phyloP scores from a whole-genome alignment of 2,888 invertebrate species.

The Dicranocentrus wangi region DNA sequence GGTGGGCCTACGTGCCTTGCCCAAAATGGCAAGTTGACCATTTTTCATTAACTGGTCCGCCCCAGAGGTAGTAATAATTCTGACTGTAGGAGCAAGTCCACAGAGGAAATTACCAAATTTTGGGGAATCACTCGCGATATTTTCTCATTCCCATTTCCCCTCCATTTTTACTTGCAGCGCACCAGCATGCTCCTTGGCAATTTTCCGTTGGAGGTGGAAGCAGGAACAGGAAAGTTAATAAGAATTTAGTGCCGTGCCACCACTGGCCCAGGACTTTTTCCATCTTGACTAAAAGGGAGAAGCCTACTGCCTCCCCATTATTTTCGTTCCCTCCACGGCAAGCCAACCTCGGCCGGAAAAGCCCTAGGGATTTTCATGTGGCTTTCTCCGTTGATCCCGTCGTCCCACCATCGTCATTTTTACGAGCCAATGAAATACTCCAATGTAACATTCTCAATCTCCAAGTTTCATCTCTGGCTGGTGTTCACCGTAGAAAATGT shows the following conservation, averaged over 20 bases:
- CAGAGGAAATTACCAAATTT: slow-evolving; percentile 16
- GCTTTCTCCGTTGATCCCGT: slow-evolving; percentile 54
- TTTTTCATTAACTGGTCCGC: no score
- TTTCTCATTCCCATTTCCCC: neutral
- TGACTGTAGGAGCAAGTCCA: neutral
- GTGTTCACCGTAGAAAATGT: slow-evolving; percentile 23
- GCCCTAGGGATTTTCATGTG: slow-evolving; percentile 54
- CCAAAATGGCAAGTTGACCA: no score
- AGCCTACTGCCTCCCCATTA: no score
- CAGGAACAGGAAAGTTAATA: no score
- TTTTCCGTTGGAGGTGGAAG: neutral
- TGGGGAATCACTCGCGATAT: neutral
- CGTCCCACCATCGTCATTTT: slow-evolving; percentile 50
- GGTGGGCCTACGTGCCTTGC: no score
- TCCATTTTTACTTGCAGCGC: neutral
- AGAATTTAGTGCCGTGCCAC: neutral
- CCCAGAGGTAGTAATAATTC: neutral
- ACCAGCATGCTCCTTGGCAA: neutral
- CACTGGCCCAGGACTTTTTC: slow-evolving; percentile 52
- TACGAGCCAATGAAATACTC: slow-evolving; percentile 59
- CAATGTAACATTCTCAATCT: slow-evolving; percentile 52
- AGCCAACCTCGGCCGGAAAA: no score
- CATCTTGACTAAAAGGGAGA: slow-evolving; percentile 21
- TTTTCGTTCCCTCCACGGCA: slow-evolving; percentile 23
- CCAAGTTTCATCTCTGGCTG: slow-evolving; percentile 33